A percentile compares a stretch with the other conserved stretches of the same genome.
Evolutionary conservation across 1,140 invertebrate species (phyloP).

Genomic region (Drepana arcuata): DNA sequence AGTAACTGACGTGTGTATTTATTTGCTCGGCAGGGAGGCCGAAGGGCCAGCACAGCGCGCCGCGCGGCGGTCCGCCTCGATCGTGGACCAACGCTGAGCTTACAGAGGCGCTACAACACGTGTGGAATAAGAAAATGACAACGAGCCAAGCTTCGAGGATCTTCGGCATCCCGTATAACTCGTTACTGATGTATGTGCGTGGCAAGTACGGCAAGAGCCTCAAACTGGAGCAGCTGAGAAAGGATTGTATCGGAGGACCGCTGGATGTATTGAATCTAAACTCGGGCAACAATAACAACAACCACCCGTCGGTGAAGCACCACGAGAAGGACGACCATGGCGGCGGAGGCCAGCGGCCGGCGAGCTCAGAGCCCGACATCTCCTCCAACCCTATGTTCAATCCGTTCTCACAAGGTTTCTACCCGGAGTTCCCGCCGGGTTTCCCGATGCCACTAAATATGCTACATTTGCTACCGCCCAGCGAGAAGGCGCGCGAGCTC

Average conservation of each 20-base stretch:
- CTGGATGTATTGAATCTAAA: slow-evolving; percentile 80
- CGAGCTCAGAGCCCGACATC: slow-evolving; percentile 76
- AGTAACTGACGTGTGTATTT: slow-evolving; percentile 5
- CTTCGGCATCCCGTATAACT: slow-evolving; percentile 93
- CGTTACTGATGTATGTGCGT: slow-evolving; percentile 91
- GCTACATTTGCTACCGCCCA: slow-evolving; percentile 84
- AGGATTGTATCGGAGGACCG: slow-evolving; percentile 86
- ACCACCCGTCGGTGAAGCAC: slow-evolving; percentile 69
- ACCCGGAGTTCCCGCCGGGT: slow-evolving; percentile 83
- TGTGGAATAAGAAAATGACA: slow-evolving; percentile 96
- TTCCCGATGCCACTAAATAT: slow-evolving; percentile 88
- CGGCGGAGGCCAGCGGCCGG: slow-evolving; percentile 71
- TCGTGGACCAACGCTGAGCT: slow-evolving; percentile 93
- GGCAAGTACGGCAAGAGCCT: slow-evolving; percentile 92
- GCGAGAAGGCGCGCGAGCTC: slow-evolving; percentile 78
- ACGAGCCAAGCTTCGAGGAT: slow-evolving; percentile 91
- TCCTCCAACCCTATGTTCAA: slow-evolving; percentile 77
- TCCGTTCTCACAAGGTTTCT: slow-evolving; percentile 82
- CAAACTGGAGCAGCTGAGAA: slow-evolving; percentile 88
- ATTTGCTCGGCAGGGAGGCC: slow-evolving; percentile 73
- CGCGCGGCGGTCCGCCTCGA: slow-evolving; percentile 87
- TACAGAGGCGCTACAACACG: slow-evolving; percentile 89
- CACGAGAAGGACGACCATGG: slow-evolving; percentile 66
- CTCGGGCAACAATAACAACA: slow-evolving; percentile 80
- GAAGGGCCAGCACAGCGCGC: slow-evolving; percentile 91